phyloP scores from a whole-genome alignment of 2,888 invertebrate species.

The Conistra vaccinii region DNA sequence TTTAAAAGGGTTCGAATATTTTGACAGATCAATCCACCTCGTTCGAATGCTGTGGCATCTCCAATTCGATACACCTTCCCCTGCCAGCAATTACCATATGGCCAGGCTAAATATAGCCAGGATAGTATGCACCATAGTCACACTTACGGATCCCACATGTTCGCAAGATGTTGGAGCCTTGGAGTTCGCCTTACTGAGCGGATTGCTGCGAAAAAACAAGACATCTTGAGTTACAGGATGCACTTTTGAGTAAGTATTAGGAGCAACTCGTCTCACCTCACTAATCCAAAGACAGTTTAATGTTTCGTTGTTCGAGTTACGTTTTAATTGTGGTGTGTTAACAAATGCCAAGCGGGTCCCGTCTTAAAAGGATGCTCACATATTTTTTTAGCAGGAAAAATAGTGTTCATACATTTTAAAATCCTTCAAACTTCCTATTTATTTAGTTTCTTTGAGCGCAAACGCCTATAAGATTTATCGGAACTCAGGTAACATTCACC shows the following conservation, averaged over 20 bases:
- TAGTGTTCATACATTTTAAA: not conserved
- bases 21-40: slow-evolving; percentile 64
- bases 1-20: slow-evolving; percentile 63
- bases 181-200: slow-evolving; percentile 82
- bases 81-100: slow-evolving; percentile 83
- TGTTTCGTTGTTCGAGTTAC: slow-evolving; percentile 68
- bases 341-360: not conserved
- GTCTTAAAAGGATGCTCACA: not conserved
- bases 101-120: slow-evolving; percentile 86
- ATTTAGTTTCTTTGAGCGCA: not conserved
- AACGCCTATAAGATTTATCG: slow-evolving; percentile 40
- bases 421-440: not conserved
- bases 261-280: slow-evolving; percentile 66
- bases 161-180: slow-evolving; percentile 84
- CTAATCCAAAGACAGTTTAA: slow-evolving; percentile 73
- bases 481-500: slow-evolving; percentile 28
- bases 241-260: slow-evolving; percentile 81
- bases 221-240: slow-evolving; percentile 89
- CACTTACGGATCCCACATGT: slow-evolving; percentile 84
- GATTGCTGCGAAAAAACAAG: slow-evolving; percentile 84
- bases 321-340: slow-evolving; percentile 55
- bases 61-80: slow-evolving; percentile 78
- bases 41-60: slow-evolving; percentile 58
- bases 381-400: not conserved
- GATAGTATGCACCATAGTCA: slow-evolving; percentile 76